phyloP scores from a whole-genome alignment of 2,113 vertebrate genomes.

The Pimephales promelas region DNA sequence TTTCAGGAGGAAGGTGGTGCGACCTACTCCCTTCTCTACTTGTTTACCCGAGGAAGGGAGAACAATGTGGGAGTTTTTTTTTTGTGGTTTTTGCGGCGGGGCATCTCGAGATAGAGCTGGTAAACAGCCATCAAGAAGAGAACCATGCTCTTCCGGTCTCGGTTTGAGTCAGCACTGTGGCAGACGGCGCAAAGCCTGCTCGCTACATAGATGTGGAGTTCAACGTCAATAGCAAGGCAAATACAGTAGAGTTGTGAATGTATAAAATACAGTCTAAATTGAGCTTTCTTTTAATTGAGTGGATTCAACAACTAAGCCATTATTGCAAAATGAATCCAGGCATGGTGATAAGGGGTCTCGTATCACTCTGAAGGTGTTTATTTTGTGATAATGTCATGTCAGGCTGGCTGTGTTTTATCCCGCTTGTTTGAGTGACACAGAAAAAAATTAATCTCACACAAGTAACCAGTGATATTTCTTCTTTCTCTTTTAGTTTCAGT shows the following conservation, averaged over 20 bases:
- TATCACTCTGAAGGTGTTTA: too few relatives aligned
- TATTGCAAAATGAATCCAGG: too few relatives aligned
- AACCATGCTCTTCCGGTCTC: constrained; percentile 44
- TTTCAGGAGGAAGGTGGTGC: constrained; percentile 34
- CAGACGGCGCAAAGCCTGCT: constrained; percentile 4
- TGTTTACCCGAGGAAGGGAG: constrained; percentile 55
- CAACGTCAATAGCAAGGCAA: neutral
- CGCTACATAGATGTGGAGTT: neutral
- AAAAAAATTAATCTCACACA: too few relatives aligned
- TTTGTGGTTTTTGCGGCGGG: constrained; percentile 20
- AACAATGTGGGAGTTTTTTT: constrained; percentile 49
- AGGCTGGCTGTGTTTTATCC: too few relatives aligned
- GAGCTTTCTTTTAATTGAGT: neutral
- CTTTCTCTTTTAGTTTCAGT: too few relatives aligned
- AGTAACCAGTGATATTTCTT: too few relatives aligned
- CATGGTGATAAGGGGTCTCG: too few relatives aligned
- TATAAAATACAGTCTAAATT: neutral
- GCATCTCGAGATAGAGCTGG: constrained; percentile 35
- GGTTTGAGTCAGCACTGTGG: constrained; percentile 10
- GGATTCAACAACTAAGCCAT: neutral
- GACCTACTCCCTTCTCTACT: constrained; percentile 38
- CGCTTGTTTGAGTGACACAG: too few relatives aligned
- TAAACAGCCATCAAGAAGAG: constrained; percentile 22
- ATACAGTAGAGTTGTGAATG: neutral
- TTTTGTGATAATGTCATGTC: too few relatives aligned